phyloP scores from a whole-genome alignment of 2,888 invertebrate species.

The Tipula vernalis region DNA sequence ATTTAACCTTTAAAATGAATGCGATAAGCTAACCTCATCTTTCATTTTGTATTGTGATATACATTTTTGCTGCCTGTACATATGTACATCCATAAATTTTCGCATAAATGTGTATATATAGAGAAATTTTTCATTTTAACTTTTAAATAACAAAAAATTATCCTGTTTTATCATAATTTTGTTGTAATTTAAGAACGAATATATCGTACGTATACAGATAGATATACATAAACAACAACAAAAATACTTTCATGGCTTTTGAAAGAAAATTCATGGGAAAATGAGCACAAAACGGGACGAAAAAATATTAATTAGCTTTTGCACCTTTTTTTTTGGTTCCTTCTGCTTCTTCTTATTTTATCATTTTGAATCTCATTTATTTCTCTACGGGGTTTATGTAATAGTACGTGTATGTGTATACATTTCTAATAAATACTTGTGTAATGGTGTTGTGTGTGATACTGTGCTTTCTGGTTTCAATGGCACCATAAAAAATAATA shows the following conservation, averaged over 20 bases:
- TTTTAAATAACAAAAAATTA: background rate
- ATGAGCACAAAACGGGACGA: background rate
- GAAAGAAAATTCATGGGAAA: background rate
- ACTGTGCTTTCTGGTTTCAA: background rate
- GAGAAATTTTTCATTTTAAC: background rate
- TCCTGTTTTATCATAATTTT: background rate
- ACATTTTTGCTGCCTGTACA: background rate
- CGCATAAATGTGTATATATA: background rate
- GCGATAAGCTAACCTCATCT: background rate
- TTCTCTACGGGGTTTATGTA: background rate
- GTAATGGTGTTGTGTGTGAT: background rate
- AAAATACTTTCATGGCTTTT: background rate
- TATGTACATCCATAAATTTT: background rate
- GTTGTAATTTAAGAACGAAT: background rate
- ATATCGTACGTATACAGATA: background rate
- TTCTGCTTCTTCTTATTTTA: background rate
- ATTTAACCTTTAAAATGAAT: background rate
- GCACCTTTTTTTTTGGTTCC: background rate
- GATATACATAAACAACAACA: background rate
- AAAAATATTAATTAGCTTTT: background rate
- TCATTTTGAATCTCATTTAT: background rate
- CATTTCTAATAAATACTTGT: background rate
- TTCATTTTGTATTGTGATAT: background rate
- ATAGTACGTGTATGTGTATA: background rate
- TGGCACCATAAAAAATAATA: slow-evolving; percentile 4